These are phyloP conservation scores for Ceratitis capitata DNA, from an alignment of 1,140 invertebrate species.

Conservation along the genomic window DNA sequence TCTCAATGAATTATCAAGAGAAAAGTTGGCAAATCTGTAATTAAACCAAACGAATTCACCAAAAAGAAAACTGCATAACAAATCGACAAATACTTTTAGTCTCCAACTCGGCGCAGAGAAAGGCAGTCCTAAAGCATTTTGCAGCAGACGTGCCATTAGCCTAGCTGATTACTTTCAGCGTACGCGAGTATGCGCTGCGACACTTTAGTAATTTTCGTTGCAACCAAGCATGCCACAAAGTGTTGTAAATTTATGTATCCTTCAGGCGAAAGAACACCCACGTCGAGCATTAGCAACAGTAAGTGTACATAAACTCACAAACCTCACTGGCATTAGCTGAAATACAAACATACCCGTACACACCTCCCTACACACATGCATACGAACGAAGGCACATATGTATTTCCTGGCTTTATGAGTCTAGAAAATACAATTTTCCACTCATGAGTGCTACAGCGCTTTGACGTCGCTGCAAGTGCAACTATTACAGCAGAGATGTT, in stretches of 20 bases:
- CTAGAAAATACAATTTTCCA: neutral
- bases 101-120: too few relatives aligned
- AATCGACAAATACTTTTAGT: too few relatives aligned
- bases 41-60: too few relatives aligned
- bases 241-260: slow-evolving; percentile 7
- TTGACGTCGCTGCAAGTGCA: neutral
- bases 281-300: slow-evolving; percentile 3
- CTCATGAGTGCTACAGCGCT: neutral
- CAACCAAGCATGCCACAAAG: neutral
- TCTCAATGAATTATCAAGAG: too few relatives aligned
- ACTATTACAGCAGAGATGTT: neutral
- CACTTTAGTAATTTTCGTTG: neutral
- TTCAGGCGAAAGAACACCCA: neutral
- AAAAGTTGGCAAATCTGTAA: too few relatives aligned
- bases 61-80: neutral
- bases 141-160: neutral
- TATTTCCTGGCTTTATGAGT: neutral
- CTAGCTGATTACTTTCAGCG: neutral
- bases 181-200: neutral
- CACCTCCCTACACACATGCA: too few relatives aligned
- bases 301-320: neutral
- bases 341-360: neutral
- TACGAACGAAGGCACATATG: too few relatives aligned
- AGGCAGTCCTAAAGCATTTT: slow-evolving; percentile 8
- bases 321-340: neutral